Evolutionary conservation across 2,888 invertebrate species (phyloP).

Genomic region (Leptothorax acervorum): DNA sequence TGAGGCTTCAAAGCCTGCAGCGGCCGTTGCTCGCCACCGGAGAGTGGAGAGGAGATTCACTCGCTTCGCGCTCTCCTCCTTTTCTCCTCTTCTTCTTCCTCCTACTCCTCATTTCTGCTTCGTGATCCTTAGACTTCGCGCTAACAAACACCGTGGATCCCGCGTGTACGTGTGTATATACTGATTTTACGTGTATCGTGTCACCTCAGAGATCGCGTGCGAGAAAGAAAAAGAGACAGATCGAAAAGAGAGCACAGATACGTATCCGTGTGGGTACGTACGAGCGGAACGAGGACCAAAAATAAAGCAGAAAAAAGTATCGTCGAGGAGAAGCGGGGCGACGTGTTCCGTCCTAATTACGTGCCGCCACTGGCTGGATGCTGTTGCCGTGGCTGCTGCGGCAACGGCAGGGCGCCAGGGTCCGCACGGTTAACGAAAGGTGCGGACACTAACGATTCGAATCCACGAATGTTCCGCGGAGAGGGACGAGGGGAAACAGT

Average conservation of each 20-base stretch:
- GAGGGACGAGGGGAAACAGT: conserved; percentile 35
- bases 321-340: conserved; percentile 35
- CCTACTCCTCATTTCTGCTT: neutral
- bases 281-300: conserved; percentile 20
- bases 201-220: neutral
- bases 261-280: neutral
- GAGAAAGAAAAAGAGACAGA: neutral
- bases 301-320: conserved; percentile 55
- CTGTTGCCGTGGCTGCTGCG: conserved; percentile 20
- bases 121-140: conserved; percentile 40
- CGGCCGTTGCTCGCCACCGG: conserved; percentile 57
- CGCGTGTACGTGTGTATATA: neutral
- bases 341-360: conserved; percentile 62
- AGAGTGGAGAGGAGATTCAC: conserved; percentile 42
- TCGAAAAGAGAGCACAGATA: neutral
- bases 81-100: neutral
- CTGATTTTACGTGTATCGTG: conserved; percentile 13
- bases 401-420: conserved; percentile 26
- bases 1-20: conserved; percentile 66
- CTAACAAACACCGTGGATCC: conserved; percentile 51
- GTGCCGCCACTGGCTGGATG: conserved; percentile 41
- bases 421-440: conserved; percentile 35
- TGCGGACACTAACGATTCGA: conserved; percentile 54
- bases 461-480: neutral
- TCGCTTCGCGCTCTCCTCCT: neutral